Percentiles rank a stretch among this genome's conserved stretches.
These are phyloP conservation scores for Orthosia gracilis DNA, from an alignment of 2,888 invertebrate species.

Conservation along the genomic window DNA sequence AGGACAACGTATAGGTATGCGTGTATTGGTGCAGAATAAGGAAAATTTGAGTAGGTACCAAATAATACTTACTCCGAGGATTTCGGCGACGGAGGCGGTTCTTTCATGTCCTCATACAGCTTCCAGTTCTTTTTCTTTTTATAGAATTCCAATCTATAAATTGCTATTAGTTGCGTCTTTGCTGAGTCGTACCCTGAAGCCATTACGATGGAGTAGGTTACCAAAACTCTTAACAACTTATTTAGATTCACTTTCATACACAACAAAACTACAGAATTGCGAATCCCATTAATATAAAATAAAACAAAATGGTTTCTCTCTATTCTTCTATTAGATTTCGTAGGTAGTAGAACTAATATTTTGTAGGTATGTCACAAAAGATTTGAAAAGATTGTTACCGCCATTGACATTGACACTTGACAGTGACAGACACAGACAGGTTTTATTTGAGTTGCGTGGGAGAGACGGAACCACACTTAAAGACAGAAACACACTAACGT, in stretches of 20 bases:
- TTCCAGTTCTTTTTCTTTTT: conserved; percentile 81
- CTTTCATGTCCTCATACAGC: conserved; percentile 48
- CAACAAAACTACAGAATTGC: conserved; percentile 7
- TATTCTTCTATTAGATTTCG: conserved; percentile 1
- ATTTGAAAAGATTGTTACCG: conserved; percentile 49
- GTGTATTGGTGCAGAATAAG: neutral
- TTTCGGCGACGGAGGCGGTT: neutral
- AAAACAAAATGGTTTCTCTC: conserved; percentile 11
- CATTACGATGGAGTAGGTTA: conserved; percentile 25
- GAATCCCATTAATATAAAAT: neutral
- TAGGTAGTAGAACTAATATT: conserved; percentile 19
- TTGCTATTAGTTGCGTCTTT: conserved; percentile 71
- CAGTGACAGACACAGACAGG: too few species aligned
- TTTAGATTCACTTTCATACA: neutral
- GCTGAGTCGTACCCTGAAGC: conserved; percentile 11
- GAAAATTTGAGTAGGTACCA: neutral
- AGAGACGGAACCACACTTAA: too few species aligned
- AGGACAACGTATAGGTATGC: too few species aligned
- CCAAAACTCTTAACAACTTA: conserved; percentile 12
- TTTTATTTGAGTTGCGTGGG: neutral
- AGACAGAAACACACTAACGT: too few species aligned
- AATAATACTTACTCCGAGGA: conserved; percentile 4
- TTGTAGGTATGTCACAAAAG: conserved; percentile 20
- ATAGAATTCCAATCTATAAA: conserved; percentile 80
- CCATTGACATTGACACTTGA: conserved; percentile 32